These are phyloP conservation scores for Cacatua alba DNA, from an alignment of 2,113 vertebrate genomes.

Conservation along the genomic window DNA sequence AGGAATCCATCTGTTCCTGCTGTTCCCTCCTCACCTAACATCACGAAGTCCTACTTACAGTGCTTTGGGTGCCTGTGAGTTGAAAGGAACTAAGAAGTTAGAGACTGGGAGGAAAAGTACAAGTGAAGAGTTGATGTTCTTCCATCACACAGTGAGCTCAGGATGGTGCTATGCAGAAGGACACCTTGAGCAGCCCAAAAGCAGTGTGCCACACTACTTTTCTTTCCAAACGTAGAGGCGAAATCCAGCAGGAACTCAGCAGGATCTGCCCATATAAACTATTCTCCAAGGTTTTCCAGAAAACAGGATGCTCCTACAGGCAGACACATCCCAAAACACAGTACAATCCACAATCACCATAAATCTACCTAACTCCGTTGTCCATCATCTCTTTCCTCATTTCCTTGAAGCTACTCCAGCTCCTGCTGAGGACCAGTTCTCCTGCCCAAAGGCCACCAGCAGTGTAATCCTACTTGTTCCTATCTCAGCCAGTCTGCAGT, in stretches of 20 bases:
- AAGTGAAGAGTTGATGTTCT: neutral
- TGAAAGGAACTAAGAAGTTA: neutral
- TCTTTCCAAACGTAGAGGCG: neutral
- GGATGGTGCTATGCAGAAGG: neutral
- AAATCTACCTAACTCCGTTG: neutral
- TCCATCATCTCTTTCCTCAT: neutral
- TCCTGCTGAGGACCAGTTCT: neutral
- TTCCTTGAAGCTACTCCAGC: neutral
- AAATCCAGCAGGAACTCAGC: neutral
- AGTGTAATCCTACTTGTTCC: neutral
- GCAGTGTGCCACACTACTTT: neutral
- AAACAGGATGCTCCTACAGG: neutral
- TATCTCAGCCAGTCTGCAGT: neutral
- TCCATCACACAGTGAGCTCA: neutral
- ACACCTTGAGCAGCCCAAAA: neutral
- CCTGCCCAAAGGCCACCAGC: neutral
- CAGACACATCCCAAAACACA: neutral
- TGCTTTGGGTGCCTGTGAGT: neutral
- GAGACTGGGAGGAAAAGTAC: neutral
- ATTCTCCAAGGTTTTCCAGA: neutral
- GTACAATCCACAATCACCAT: neutral
- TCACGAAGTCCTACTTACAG: neutral
- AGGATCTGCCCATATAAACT: neutral
- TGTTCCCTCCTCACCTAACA: neutral
- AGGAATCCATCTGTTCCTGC: constrained; percentile 20